phyloP scores from a whole-genome alignment of 2,797 vertebrate species.

The Melanotaenia boesemani region DNA sequence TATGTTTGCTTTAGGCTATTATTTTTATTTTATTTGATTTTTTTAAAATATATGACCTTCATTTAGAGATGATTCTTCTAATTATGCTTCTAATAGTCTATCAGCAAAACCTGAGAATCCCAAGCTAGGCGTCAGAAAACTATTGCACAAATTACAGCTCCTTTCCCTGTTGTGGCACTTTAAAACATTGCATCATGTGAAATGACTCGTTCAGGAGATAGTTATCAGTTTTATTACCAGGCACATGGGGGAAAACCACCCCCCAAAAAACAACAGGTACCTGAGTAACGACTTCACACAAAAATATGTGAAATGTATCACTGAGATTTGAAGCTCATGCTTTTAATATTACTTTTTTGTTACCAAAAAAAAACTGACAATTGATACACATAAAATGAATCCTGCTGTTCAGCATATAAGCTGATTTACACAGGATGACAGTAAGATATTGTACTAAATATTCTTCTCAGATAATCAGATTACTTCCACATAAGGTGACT shows the following conservation, averaged over 20 bases:
- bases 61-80: no score
- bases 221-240: slow-evolving; percentile 21
- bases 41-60: no score
- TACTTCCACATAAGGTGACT: neutral
- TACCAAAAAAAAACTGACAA: neutral
- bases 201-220: slow-evolving; percentile 6
- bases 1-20: no score
- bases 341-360: neutral
- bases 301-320: slow-evolving; percentile 26
- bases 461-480: neutral
- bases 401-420: neutral
- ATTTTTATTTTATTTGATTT: neutral
- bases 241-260: no score
- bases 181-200: neutral
- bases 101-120: neutral
- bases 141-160: neutral
- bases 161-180: neutral
- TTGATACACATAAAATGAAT: neutral
- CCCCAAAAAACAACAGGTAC: slow-evolving; percentile 19
- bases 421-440: neutral
- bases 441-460: neutral
- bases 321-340: neutral
- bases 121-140: neutral
- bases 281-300: slow-evolving; percentile 23
- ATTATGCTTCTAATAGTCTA: neutral